Percentiles rank a stretch among this genome's conserved stretches.
Conservation (phyloP, 2,888 invertebrate species). For the Hirudinaria manillensis region DNA sequence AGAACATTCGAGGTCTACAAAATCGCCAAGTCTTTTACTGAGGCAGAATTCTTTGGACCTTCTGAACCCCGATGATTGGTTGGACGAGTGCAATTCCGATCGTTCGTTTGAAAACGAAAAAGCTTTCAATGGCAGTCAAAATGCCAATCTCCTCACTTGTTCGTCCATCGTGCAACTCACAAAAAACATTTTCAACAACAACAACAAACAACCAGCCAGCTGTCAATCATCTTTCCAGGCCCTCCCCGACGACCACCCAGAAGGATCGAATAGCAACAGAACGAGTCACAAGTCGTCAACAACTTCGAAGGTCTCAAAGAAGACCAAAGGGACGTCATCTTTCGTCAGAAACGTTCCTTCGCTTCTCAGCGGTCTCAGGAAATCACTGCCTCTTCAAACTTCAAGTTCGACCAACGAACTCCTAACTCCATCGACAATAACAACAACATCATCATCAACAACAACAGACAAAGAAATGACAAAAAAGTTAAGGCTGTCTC, state of each 20-base stretch:
- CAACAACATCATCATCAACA: background rate
- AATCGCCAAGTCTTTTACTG: background rate
- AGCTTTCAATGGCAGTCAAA: background rate
- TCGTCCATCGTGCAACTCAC: background rate
- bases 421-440: background rate
- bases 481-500: background rate
- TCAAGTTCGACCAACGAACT: background rate
- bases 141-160: background rate
- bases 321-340: background rate
- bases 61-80: background rate
- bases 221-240: no score
- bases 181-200: no score
- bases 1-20: background rate
- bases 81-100: background rate
- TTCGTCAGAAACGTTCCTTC: constrained; percentile 18
- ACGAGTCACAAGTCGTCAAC: no score
- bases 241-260: no score
- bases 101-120: background rate
- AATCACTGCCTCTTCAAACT: constrained; percentile 7
- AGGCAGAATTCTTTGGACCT: constrained; percentile 7
- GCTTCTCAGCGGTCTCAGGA: constrained; percentile 1
- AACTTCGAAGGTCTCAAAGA: background rate
- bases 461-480: background rate
- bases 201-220: no score
- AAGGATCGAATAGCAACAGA: no score